These are phyloP conservation scores for Eolophus roseicapilla DNA, from an alignment of 2,113 vertebrate species.

Conservation along the genomic window DNA sequence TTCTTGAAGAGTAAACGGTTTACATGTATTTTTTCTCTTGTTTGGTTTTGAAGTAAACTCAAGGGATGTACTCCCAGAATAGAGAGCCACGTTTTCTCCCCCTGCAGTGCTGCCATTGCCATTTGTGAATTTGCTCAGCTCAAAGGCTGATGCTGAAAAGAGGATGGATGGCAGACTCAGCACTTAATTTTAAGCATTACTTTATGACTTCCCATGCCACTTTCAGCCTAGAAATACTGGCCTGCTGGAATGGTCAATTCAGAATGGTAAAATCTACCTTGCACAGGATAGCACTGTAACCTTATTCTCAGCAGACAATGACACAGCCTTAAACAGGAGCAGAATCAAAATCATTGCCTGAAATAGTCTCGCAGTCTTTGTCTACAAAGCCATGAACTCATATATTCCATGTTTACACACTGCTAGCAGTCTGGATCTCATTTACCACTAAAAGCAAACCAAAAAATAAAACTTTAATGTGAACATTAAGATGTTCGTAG, in stretches of 20 bases:
- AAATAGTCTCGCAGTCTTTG: neutral
- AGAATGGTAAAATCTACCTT: constrained; percentile 20
- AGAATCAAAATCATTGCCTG: neutral
- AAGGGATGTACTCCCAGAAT: neutral
- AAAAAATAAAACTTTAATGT: constrained; percentile 41
- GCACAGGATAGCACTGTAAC: neutral
- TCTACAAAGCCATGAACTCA: neutral
- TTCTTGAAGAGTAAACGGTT: constrained; percentile 56
- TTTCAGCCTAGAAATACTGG: constrained; percentile 38
- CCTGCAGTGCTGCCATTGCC: neutral
- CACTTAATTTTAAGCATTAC: constrained; percentile 39
- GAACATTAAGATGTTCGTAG: neutral
- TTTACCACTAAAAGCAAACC: constrained; percentile 35
- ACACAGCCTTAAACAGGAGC: neutral
- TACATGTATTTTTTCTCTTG: constrained; percentile 49
- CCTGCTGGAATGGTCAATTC: constrained; percentile 17
- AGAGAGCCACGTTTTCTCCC: neutral
- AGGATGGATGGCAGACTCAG: neutral
- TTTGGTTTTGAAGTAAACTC: constrained; percentile 59
- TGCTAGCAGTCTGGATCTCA: constrained; percentile 2
- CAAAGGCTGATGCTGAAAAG: constrained; percentile 7
- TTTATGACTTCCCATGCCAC: constrained; percentile 15
- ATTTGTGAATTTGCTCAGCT: neutral
- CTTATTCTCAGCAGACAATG: fast-evolving
- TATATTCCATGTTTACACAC: neutral